Conservation (phyloP, 37 sponge, comb jelly and placozoan genomes). For the Ianthella basta region DNA sequence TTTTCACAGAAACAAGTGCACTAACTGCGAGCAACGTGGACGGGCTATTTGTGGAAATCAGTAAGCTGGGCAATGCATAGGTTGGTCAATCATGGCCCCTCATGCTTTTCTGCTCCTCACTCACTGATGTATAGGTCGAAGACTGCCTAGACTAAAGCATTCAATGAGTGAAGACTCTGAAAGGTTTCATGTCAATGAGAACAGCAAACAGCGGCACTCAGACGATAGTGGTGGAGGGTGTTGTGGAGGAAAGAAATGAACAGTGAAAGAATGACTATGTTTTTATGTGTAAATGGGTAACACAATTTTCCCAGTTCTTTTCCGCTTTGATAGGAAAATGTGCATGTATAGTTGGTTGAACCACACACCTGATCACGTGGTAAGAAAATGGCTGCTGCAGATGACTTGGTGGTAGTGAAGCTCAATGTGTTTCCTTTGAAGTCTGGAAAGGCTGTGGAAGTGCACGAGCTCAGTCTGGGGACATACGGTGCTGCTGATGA, state of each 20-base stretch:
- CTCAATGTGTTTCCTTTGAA: constrained; percentile 81
- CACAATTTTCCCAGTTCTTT: no score
- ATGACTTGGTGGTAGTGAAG: constrained; percentile 26
- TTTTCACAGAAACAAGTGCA: constrained; percentile 90
- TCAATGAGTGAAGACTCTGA: neutral
- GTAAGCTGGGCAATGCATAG: constrained; percentile 47
- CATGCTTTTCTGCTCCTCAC: neutral
- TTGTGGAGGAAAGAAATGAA: constrained; percentile 5
- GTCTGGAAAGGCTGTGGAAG: constrained; percentile 62
- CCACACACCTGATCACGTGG: no score
- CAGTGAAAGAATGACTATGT: neutral
- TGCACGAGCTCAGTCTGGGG: constrained; percentile 48
- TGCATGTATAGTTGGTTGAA: no score
- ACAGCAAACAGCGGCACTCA: no score
- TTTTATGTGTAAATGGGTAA: no score
- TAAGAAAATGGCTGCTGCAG: constrained; percentile 7
- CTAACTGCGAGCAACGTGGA: constrained; percentile 76
- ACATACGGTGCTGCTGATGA: constrained; percentile 66
- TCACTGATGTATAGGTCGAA: neutral
- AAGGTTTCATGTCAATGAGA: no score
- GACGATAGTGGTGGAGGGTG: neutral
- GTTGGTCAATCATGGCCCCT: neutral
- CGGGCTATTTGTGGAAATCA: constrained; percentile 75
- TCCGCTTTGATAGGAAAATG: no score
- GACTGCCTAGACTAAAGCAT: neutral